Evolutionary conservation across 2,797 vertebrate species (phyloP), one percentile per base, ranked within the genome.

Genomic region (Rachycentron canadum): DNA sequence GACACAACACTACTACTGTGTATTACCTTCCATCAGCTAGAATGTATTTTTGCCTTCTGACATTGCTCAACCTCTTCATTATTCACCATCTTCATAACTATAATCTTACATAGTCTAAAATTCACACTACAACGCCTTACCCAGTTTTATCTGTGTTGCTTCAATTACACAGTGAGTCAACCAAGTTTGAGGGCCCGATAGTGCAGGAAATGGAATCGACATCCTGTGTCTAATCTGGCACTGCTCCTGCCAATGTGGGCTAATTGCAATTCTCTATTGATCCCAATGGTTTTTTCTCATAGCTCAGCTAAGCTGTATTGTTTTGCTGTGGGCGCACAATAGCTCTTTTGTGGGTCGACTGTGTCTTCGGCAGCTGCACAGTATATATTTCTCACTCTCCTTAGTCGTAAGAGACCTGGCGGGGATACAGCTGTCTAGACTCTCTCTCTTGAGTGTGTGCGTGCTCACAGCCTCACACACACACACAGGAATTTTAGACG

Each of bases 221-320:
- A 92, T 93, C 89, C 91, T 88, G 86, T 89, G 90, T 93, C 93
- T 95, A 93, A 95, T 95, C 94, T 94, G 90, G 89, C 92, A 76
- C 82, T 62, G 81, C 93, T 92, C 81, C 91, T 95, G 93, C 93
- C 94, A 93, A 93, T 94, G 93, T 91, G 87, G 90, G 91, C 93
- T 95, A 94, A 95, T 95, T 94, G 92, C 93, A 92, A 94, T 93
- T 93, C 92, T 91, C 86, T 93, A 95, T 96, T 93, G 95, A 96
- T 95, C 91, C 88, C 81, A 72, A 83, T 85, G 86, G 38, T 83
- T 90, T 84, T 85, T 78, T 73, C 86, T 91, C 88, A 79, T 90
- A 83, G 92, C 91, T 91, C 86, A 79, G 90, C 89, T 90, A 84
- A 90, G 91, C 89, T 90, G 91, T 83, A 90, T 93, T 93, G 89